Evolutionary conservation across 1,140 invertebrate species (phyloP), one percentile per base, ranked within the genome.

Genomic region (Brachionus paranguensis): DNA sequence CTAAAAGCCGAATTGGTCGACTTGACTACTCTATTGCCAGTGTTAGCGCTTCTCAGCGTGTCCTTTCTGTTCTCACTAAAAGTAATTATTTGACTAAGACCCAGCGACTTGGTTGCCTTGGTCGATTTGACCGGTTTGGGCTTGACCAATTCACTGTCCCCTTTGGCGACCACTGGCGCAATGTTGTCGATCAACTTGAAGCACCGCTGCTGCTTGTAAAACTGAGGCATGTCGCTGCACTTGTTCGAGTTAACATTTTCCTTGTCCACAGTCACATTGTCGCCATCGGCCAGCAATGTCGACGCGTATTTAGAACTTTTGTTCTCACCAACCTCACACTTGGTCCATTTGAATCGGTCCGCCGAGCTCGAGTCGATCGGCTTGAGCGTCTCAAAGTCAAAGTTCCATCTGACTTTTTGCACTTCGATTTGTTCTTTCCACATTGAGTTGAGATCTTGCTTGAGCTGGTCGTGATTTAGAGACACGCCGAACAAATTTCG

Each of bases 351-450:
- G 27, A 81, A 81, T 41, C 33, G 20, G 5, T 76, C 43, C 6
- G 27, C 43, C 6, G 27, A 43, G 37, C 8, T 64, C 7, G 47
- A 64, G n/a, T 81, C 41, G 14, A 81, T 45, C 6, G 78, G 78
- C 10, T 81, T 81, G 1, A 81, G 14, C 2, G 8, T 65, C 6
- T 81, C 78, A 41, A 81, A 81, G 29, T 81, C 78, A 64, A 81
- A 81, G 60, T 81, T 68, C 78, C 78, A 81, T 65, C 47, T 60
- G 0, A 60, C 17, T 65, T 81, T 81, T 60, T 81, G 78, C 11
- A 81, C 33, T 68, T 81, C 78, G n/a, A 81, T 64, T 68, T 81
- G 78, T 47, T 81, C 78, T 41, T 60, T 81, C 50, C 53, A 81
- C 78, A 81, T 81, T 14, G 33, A 45, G 43, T 81, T 20, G 7